Percentiles rank a stretch among this genome's conserved stretches.
Evolutionary conservation across 2,797 vertebrate genomes (phyloP).

Genomic region (Hylomyscus alleni): DNA sequence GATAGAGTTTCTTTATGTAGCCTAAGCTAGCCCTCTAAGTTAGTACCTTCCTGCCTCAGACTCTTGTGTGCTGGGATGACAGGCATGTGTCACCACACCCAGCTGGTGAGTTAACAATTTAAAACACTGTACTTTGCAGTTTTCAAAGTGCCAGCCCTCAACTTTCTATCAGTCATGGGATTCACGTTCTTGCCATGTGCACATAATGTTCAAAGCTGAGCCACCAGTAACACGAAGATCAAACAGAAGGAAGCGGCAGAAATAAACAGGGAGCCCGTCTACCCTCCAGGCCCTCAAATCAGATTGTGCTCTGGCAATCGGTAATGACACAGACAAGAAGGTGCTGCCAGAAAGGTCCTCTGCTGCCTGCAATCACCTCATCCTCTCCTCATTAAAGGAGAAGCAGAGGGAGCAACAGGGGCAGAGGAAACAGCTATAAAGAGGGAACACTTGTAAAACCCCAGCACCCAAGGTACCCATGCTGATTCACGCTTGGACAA

Average conservation of each 20-base stretch:
- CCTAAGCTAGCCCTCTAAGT: not conserved
- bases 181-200: fast-evolving
- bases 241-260: not conserved
- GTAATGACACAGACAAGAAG: not conserved
- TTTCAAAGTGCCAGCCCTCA: not conserved
- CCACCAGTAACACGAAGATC: not conserved
- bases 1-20: not conserved
- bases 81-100: not conserved
- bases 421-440: not conserved
- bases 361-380: not conserved
- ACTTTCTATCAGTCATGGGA: not conserved
- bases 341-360: not conserved
- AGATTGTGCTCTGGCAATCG: fast-evolving
- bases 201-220: not conserved
- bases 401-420: not conserved
- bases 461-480: not conserved
- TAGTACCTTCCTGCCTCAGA: not conserved
- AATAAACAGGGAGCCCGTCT: not conserved
- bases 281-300: not conserved
- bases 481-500: not conserved
- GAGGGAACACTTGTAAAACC: not conserved
- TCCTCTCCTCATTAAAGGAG: not conserved
- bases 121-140: fast-evolving
- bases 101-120: not conserved
- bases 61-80: not conserved